Evolutionary conservation across 1,140 invertebrate species (phyloP), one percentile per base, ranked within the genome.

Genomic region (Drosophila neocordata): DNA sequence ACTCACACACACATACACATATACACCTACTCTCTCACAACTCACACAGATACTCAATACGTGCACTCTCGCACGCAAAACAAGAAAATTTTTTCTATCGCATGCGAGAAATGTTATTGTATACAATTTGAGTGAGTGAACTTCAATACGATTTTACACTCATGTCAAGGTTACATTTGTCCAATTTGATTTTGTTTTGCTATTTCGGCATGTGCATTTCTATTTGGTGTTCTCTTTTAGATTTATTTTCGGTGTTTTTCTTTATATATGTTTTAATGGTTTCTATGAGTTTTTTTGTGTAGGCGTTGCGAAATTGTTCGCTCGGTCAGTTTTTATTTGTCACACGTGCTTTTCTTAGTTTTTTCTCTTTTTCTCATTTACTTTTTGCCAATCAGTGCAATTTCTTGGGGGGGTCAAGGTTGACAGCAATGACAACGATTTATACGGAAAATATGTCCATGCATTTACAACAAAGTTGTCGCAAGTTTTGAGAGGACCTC

Each of bases 41-140:
- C 22, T 64, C 71, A 72, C 81, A 87, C 82, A 85, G 74, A 81
- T 87, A 75, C 73, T 8, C 1, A 13, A 13, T 18, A 52, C 67
- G 62, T 71, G 75, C 66, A 37, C 66, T 64, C 66, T 60, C 62
- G 57, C 79, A 77, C 77, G 67, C 69, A 77, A 55, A 20, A 11
- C 7, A n/a, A 53, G 61, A 59, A 9, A 52, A 34, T 5, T 20
- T 7, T n/a, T 31, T 70, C 79, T 87, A 79, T 87, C 82, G 79
- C 82, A 88, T 87, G 82, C 82, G 78, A 87, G 57, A 72, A 59
- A 62, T 56, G 52, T 65, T 13, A 20, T 57, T 18, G 53, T 20
- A 4, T 27, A 13, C 31, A 37, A 60, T 27, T 15, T 22, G 58
- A 44, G 58, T 60, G 58, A 60, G 58, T 52, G 12, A 35, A 15